Conservation (phyloP, 2,888 invertebrate species). For the Thera obeliscata region DNA sequence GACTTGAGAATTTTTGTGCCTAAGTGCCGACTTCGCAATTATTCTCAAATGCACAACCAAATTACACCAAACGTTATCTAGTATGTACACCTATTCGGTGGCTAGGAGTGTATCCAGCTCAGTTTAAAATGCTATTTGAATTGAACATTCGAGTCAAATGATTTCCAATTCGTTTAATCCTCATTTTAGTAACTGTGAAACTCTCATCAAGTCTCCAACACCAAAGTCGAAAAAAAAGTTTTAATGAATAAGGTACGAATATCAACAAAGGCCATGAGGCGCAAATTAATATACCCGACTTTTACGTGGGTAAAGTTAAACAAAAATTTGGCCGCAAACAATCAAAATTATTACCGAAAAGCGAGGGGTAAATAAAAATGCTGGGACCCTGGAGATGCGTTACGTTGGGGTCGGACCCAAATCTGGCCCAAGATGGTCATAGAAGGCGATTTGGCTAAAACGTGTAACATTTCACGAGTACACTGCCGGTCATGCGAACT, state of each 20-base stretch:
- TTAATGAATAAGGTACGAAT: conserved; percentile 45
- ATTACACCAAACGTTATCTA: too few relatives aligned
- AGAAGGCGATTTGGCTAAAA: conserved; percentile 67
- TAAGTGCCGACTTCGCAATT: too few relatives aligned
- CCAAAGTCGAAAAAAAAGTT: conserved; percentile 41
- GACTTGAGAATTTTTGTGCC: too few relatives aligned
- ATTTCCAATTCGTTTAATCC: background rate
- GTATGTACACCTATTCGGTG: too few relatives aligned
- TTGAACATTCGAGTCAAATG: background rate
- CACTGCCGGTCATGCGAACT: conserved; percentile 45
- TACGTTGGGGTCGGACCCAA: conserved; percentile 51
- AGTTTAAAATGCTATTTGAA: background rate
- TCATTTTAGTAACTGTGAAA: conserved; percentile 30
- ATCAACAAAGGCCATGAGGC: conserved; percentile 41
- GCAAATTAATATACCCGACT: conserved; percentile 43
- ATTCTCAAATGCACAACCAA: too few relatives aligned
- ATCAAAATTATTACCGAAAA: conserved; percentile 45
- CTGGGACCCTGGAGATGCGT: conserved; percentile 53
- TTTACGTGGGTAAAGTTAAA: conserved; percentile 39
- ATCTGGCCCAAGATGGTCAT: conserved; percentile 62
- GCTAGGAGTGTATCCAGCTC: too few relatives aligned
- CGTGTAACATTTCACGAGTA: conserved; percentile 55
- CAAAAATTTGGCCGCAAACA: conserved; percentile 43
- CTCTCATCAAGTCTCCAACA: conserved; percentile 34
- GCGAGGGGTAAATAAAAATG: conserved; percentile 41